Conservation (phyloP, 2,113 vertebrate species). For the Plecturocebus donacophilus region DNA sequence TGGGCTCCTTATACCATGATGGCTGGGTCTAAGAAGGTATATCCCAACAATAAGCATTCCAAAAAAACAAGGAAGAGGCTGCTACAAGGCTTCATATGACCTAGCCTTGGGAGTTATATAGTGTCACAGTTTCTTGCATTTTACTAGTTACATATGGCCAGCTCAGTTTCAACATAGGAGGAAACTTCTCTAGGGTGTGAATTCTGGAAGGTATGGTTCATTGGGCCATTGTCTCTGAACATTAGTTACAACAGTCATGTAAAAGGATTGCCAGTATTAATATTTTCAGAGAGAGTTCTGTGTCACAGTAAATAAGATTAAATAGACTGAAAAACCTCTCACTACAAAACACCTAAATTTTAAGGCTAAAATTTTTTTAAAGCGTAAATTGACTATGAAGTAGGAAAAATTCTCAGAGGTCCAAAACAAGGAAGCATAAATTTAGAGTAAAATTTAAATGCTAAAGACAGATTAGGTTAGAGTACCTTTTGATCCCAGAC, state of each 20-base stretch:
- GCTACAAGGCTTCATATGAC: not conserved
- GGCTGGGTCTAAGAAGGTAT: not conserved
- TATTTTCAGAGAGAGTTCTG: not conserved
- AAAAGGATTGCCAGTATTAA: not conserved
- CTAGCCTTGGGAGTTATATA: not conserved
- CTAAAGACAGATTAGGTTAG: not conserved
- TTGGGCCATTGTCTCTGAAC: not conserved
- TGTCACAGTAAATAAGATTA: not conserved
- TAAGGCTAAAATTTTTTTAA: not conserved
- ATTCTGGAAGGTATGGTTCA: not conserved
- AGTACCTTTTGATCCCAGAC: not conserved
- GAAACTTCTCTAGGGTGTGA: not conserved
- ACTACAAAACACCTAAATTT: not conserved
- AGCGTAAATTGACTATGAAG: not conserved
- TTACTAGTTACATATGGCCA: not conserved
- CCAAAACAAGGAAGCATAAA: not conserved
- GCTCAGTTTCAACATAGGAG: not conserved
- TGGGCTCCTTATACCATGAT: not conserved
- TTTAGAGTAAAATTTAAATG: not conserved
- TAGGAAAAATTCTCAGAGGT: conserved; percentile 5
- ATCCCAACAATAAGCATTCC: not conserved
- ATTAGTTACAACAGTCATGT: not conserved
- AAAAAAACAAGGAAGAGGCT: not conserved
- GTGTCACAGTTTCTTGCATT: not conserved
- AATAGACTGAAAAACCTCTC: not conserved